phyloP scores from a whole-genome alignment of 2,113 vertebrate species.

The Apistogramma diplotaenia region DNA sequence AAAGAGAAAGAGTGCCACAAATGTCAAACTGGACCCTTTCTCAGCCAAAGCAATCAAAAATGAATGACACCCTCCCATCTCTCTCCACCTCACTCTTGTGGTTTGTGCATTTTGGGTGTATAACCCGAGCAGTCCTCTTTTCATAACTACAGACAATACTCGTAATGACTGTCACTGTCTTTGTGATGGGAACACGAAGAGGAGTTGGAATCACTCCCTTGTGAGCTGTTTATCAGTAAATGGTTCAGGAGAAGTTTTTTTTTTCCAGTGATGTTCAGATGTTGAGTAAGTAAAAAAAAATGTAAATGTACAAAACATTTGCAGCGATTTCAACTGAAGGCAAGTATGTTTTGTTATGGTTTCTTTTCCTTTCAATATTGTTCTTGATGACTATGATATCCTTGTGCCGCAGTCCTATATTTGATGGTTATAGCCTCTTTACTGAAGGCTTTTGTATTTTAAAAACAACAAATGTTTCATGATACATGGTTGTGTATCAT shows the following conservation, averaged over 20 bases:
- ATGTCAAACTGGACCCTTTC: slow-evolving; percentile 24
- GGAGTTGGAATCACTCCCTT: slow-evolving; percentile 16
- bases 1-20: slow-evolving; percentile 20
- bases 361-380: slow-evolving; percentile 50
- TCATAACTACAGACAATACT: slow-evolving; percentile 30
- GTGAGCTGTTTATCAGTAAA: slow-evolving; percentile 17
- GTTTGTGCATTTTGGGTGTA: slow-evolving; percentile 16
- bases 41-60: slow-evolving; percentile 65
- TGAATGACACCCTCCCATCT: slow-evolving; percentile 32
- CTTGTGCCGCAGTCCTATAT: slow-evolving; percentile 63
- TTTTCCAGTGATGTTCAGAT: slow-evolving; percentile 58
- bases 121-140: slow-evolving; percentile 11
- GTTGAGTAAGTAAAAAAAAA: slow-evolving; percentile 58
- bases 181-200: not conserved
- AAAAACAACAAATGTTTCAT: slow-evolving; percentile 72
- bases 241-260: slow-evolving; percentile 34
- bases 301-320: slow-evolving; percentile 60
- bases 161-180: slow-evolving; percentile 21
- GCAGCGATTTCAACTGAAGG: slow-evolving; percentile 43
- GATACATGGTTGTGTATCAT: slow-evolving; percentile 81
- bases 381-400: slow-evolving; percentile 67
- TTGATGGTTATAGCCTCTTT: slow-evolving; percentile 64
- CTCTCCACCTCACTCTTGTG: slow-evolving; percentile 1
- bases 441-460: slow-evolving; percentile 83
- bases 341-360: slow-evolving; percentile 25